Conservation (phyloP, 1,140 invertebrate genomes). For the Laupala kohalensis region DNA sequence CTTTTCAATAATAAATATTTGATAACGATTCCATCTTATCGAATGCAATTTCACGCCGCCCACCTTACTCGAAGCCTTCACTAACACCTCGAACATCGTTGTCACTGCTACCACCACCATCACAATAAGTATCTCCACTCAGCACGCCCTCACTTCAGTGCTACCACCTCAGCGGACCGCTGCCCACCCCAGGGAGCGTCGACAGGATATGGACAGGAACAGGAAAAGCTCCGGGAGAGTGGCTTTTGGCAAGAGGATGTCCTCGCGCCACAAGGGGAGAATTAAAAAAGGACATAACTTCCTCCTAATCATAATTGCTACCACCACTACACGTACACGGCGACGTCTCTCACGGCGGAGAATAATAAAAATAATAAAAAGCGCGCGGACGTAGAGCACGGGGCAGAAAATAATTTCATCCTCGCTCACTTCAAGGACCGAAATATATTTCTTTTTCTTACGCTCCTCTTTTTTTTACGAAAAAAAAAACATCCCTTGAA, state of each 20-base stretch:
- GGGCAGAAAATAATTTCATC: not conserved
- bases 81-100: too few relatives aligned
- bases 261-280: not conserved
- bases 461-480: not conserved
- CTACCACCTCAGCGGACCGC: not conserved
- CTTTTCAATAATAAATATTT: too few relatives aligned
- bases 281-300: not conserved
- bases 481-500: not conserved
- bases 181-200: not conserved
- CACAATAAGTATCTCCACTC: too few relatives aligned
- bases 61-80: too few relatives aligned
- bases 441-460: not conserved
- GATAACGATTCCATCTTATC: too few relatives aligned
- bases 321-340: not conserved
- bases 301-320: not conserved
- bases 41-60: too few relatives aligned
- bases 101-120: too few relatives aligned
- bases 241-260: not conserved
- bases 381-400: not conserved
- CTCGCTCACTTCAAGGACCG: not conserved
- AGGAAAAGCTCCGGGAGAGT: not conserved
- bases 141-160: not conserved
- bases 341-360: not conserved
- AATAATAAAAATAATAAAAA: too few relatives aligned
- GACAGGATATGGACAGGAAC: not conserved